Percentiles rank a stretch among this genome's conserved stretches.
Conservation (phyloP, 2,888 invertebrate species). For the Tridacna crocea region DNA sequence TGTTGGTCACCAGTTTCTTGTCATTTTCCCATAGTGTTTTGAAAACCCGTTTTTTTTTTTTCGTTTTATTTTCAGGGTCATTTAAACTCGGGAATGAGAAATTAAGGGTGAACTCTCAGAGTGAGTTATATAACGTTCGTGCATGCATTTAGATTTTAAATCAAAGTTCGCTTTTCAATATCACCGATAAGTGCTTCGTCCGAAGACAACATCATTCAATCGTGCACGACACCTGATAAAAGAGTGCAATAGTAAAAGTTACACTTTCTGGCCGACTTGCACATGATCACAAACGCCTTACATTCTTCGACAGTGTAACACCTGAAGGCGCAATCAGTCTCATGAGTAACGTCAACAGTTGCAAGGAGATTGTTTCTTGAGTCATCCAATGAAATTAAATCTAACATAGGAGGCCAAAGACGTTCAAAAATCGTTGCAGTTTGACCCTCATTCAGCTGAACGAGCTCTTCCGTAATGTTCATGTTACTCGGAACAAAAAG, state of each 20-base stretch:
- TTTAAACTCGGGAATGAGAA: too few species aligned
- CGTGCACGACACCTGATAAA: constrained; percentile 39
- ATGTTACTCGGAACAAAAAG: constrained; percentile 65
- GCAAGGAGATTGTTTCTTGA: constrained; percentile 38
- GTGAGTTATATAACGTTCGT: too few species aligned
- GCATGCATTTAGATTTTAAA: too few species aligned
- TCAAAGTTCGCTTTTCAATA: too few species aligned
- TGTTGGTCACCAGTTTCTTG: too few species aligned
- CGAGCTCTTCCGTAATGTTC: constrained; percentile 51
- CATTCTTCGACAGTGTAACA: constrained; percentile 72
- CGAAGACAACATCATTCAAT: not conserved
- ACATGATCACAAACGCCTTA: constrained; percentile 66
- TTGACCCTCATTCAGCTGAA: constrained; percentile 37
- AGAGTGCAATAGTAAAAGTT: constrained; percentile 62
- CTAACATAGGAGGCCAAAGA: constrained; percentile 71
- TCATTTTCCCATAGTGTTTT: too few species aligned
- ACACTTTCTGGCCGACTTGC: constrained; percentile 67
- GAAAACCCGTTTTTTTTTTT: too few species aligned
- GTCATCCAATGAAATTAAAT: constrained; percentile 41
- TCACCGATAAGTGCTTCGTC: too few species aligned
- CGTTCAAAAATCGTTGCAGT: constrained; percentile 71
- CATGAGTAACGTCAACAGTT: constrained; percentile 65
- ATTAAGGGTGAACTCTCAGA: too few species aligned
- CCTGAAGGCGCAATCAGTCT: constrained; percentile 74
- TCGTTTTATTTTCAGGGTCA: too few species aligned